Evolutionary conservation across 2,797 vertebrate genomes (phyloP).

Genomic region (Dipus sagitta): DNA sequence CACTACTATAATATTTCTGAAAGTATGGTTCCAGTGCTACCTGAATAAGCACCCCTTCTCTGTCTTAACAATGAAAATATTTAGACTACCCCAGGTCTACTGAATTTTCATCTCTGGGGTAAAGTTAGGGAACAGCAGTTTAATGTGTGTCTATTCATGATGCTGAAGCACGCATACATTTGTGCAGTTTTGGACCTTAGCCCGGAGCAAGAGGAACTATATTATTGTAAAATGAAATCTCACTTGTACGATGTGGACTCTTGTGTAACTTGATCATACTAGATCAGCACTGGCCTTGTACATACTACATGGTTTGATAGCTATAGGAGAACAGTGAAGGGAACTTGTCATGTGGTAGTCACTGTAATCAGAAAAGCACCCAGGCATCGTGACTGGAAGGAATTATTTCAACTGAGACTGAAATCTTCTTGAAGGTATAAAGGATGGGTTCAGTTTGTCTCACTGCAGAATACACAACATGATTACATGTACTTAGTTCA

Average conservation of each 20-base stretch:
- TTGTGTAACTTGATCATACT: conserved; percentile 48
- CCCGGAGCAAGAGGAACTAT: background rate
- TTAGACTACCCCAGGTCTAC: background rate
- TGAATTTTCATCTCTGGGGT: background rate
- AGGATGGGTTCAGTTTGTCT: conserved; percentile 16
- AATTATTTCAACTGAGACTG: conserved; percentile 22
- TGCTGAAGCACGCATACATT: background rate
- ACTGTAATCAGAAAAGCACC: background rate
- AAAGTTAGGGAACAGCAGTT: background rate
- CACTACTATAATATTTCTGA: background rate
- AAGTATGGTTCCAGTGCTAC: conserved; percentile 32
- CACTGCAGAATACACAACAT: background rate
- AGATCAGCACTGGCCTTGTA: background rate
- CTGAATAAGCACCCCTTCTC: background rate
- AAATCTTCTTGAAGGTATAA: conserved; percentile 7
- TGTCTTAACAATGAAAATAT: background rate
- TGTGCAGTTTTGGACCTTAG: background rate
- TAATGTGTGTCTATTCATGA: background rate
- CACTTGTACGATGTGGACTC: conserved; percentile 25
- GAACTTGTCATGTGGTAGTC: background rate
- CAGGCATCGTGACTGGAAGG: background rate
- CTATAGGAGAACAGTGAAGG: background rate
- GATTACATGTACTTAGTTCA: conserved; percentile 19
- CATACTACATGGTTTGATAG: background rate
- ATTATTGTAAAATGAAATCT: conserved; percentile 48